phyloP scores from a whole-genome alignment of 2,797 vertebrate species.

The Girardinus metallicus region DNA sequence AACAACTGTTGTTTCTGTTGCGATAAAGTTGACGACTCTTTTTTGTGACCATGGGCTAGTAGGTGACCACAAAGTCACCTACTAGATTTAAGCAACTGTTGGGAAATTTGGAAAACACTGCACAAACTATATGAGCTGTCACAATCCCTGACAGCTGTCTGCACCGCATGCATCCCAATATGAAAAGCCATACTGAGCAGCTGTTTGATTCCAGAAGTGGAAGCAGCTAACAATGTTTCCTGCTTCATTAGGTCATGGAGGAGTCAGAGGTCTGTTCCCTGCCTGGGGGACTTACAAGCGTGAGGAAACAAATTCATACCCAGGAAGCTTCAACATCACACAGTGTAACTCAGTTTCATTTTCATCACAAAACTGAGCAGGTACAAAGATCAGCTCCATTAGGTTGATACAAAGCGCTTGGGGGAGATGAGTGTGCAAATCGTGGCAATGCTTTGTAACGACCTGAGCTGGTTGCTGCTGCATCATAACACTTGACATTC shows the following conservation, averaged over 20 bases:
- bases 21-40: constrained; percentile 54
- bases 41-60: constrained; percentile 39
- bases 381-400: constrained; percentile 66
- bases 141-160: constrained; percentile 8
- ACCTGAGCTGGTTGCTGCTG: constrained; percentile 37
- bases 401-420: constrained; percentile 40
- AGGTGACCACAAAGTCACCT: constrained; percentile 10
- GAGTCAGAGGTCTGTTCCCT: constrained; percentile 88
- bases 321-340: constrained; percentile 80
- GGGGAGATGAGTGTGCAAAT: constrained; percentile 30
- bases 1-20: constrained; percentile 42
- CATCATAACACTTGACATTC: constrained; percentile 37
- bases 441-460: constrained; percentile 14
- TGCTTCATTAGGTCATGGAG: constrained; percentile 86
- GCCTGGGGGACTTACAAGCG: constrained; percentile 90
- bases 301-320: constrained; percentile 93
- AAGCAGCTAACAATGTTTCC: constrained; percentile 73
- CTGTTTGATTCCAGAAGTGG: constrained; percentile 62
- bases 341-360: constrained; percentile 85
- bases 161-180: constrained; percentile 28
- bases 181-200: constrained; percentile 53
- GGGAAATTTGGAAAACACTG: constrained; percentile 18
- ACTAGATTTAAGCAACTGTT: constrained; percentile 20
- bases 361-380: constrained; percentile 86
- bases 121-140: constrained; percentile 10